Evolutionary conservation across 2,113 vertebrate genomes (phyloP), one percentile per base, ranked within the genome.

Genomic region (Hemiprocne comata): DNA sequence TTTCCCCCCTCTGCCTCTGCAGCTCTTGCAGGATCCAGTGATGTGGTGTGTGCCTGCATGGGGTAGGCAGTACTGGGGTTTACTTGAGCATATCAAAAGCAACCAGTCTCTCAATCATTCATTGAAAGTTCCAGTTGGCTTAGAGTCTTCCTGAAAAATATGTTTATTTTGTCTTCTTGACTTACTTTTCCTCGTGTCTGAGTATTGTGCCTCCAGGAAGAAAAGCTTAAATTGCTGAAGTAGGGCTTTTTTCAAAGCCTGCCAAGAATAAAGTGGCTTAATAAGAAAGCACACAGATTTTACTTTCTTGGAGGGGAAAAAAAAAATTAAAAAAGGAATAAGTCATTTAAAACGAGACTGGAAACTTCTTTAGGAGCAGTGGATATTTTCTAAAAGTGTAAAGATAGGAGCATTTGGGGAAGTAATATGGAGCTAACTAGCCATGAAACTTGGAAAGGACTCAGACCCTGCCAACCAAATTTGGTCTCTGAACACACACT

Each of bases 121-220:
- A 94, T 89, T 93, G 61, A 94, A 83, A 84, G 94, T 92, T 95
- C 96, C 92, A 95, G 82, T 96, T 98, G 97, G 94, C 98, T 97
- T 96, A 64, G 70, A 92, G 85, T 90, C 85, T 89, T 97, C 89
- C 96, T 97, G 94, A 97, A 97, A 97, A 97, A 80, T 34, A 64
- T 98, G 97, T 98, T 98, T 98, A 98, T 98, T 98, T 98, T 98
- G 97, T 98, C 98, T 98, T 97, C 97, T 97, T 96, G 90, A 97
- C 96, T 98, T 97, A 97, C 97, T 97, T 97, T 97, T 97, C 97
- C 97, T 98, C 79, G 60, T 97, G 97, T 98, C 98, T 98, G 97
- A 95, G 88, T 96, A 98, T 98, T 98, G 98, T 98, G 98, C 97
- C 97, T 98, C 94, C 96, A 98, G 97, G 97, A 98, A 98, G 97